Evolutionary conservation across 2,797 vertebrate genomes (phyloP), one percentile per base, ranked within the genome.

Genomic region (Leuciscus waleckii): DNA sequence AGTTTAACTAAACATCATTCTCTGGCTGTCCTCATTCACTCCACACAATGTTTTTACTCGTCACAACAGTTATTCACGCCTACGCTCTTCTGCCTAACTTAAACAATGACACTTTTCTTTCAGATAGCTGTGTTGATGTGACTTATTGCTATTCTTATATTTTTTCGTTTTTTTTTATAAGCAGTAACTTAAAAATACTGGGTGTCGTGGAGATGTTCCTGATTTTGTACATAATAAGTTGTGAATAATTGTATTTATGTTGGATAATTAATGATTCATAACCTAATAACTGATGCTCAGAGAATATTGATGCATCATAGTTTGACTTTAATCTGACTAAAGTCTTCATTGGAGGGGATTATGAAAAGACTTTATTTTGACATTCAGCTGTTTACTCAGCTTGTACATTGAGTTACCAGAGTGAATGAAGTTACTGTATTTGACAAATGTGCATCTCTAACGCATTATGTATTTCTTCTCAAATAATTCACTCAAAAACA

Each of bases 311-410:
- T 83, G 74, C 56, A 82, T 82, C 43, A 84, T 26, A 67, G 77
- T 61, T 81, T 71, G 83, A 74, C 83, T 87, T 88, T 86, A 84
- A 86, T 87, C 84, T 70, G 41, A 56, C 54, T 87, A 81, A 86
- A 81, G 69, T 87, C 73, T 74, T 69, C 37, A 14, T 29, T n/a
- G 69, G 76, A 70, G 82, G 74, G 77, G 65, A 79, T 58, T 68
- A 58, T 37, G 21, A 41, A 70, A 74, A 37, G 17, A 80, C 68
- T 65, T 80, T 56, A 89, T 89, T 90, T 87, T 73, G 80, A 86
- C 26, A 26, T 70, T 81, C 16, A 76, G 79, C 49, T 79, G 67
- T 32, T 54, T 23, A 67, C 14, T 49, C 69, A 29, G 11, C 82
- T 78, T 1, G 51, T 77, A 74, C 51, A 80, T 68, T 56, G 83